phyloP scores from a whole-genome alignment of 2,888 invertebrate species.

The Archaeoteleia sp. region DNA sequence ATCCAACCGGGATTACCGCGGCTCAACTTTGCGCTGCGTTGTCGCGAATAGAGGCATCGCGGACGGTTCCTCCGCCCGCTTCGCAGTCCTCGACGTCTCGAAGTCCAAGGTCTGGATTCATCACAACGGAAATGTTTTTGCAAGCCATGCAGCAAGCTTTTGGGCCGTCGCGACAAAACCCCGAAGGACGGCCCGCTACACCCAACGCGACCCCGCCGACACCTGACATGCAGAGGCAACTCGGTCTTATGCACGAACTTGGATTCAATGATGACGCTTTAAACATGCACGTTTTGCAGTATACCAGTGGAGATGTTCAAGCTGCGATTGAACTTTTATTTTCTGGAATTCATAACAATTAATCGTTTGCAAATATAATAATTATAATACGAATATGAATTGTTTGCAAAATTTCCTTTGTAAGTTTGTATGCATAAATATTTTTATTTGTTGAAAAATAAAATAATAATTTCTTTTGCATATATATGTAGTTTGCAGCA shows the following conservation, averaged over 20 bases:
- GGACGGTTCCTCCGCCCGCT: constrained; percentile 55
- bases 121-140: constrained; percentile 87
- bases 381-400: background rate
- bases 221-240: constrained; percentile 75
- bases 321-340: constrained; percentile 94
- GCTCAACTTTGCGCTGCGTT: constrained; percentile 86
- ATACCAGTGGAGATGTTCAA: constrained; percentile 90
- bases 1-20: constrained; percentile 78
- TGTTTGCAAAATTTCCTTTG: too few species aligned
- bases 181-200: constrained; percentile 58
- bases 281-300: constrained; percentile 82
- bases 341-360: constrained; percentile 76
- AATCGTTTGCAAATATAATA: constrained; percentile 27
- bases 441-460: too few species aligned
- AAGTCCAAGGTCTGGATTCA: constrained; percentile 73
- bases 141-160: constrained; percentile 86
- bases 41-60: constrained; percentile 77
- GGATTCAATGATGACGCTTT: constrained; percentile 89
- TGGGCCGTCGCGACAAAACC: constrained; percentile 60
- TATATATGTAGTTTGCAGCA: too few species aligned
- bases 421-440: too few species aligned
- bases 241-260: constrained; percentile 92
- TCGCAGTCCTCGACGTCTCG: constrained; percentile 60
- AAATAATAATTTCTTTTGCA: too few species aligned
- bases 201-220: constrained; percentile 58